Percentiles rank a stretch among this genome's conserved stretches.
Evolutionary conservation across 2,797 vertebrate species (phyloP).

Genomic region (Falco naumanni): DNA sequence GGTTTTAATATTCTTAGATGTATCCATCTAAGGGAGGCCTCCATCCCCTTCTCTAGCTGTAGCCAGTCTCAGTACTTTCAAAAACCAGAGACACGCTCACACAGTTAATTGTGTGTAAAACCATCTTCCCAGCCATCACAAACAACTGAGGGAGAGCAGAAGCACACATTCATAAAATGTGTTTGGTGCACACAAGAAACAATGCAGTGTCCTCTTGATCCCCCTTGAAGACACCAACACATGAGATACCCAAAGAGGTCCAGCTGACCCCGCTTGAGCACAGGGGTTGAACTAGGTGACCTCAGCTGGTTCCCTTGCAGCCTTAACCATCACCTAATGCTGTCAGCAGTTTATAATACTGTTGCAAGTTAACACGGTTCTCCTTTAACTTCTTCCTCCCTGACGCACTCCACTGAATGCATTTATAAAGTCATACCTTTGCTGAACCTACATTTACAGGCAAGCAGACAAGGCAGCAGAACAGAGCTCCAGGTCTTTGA

Average conservation of each 20-base stretch:
- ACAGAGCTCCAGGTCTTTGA: background rate
- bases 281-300: background rate
- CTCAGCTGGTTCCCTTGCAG: background rate
- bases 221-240: background rate
- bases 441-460: background rate
- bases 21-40: background rate
- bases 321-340: background rate
- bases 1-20: background rate
- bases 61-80: background rate
- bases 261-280: background rate
- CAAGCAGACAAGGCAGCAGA: background rate
- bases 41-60: background rate
- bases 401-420: background rate
- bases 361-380: background rate
- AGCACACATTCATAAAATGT: background rate
- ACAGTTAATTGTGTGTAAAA: background rate
- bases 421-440: background rate
- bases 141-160: background rate
- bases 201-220: background rate
- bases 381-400: background rate
- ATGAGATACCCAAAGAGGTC: background rate
- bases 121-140: background rate
- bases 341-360: background rate
- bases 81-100: background rate
- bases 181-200: background rate